Evolutionary conservation across 2,113 vertebrate genomes (phyloP).

Genomic region (Phyllostomus discolor): DNA sequence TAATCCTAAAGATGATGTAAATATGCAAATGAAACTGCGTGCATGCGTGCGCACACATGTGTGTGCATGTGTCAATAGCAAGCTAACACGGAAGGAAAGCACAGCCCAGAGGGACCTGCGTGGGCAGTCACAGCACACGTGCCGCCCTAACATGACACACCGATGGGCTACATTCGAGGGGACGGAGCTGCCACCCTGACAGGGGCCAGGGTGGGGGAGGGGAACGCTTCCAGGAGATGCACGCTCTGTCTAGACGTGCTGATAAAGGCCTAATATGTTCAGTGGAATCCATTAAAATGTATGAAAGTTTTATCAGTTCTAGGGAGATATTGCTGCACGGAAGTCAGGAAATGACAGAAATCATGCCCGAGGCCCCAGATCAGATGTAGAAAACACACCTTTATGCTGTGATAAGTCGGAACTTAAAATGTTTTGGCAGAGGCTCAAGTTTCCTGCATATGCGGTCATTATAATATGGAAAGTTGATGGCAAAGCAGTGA

Average conservation of each 20-base stretch:
- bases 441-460: slow-evolving; percentile 59
- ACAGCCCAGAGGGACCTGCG: slow-evolving; percentile 10
- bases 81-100: slow-evolving; percentile 50
- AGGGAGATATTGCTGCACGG: slow-evolving; percentile 60
- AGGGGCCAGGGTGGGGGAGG: background rate
- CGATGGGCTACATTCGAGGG: background rate
- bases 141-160: slow-evolving; percentile 10
- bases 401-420: slow-evolving; percentile 27
- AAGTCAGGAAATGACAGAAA: slow-evolving; percentile 67
- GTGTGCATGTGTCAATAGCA: background rate
- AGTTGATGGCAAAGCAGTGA: slow-evolving; percentile 43
- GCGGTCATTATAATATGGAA: slow-evolving; percentile 54
- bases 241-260: slow-evolving; percentile 45
- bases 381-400: slow-evolving; percentile 48
- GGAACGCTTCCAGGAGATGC: slow-evolving; percentile 41
- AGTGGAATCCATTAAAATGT: slow-evolving; percentile 70
- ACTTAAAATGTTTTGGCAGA: slow-evolving; percentile 50
- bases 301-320: slow-evolving; percentile 60
- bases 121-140: background rate
- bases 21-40: background rate
- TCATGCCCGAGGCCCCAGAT: slow-evolving; percentile 48
- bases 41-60: background rate
- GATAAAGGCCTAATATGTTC: slow-evolving; percentile 67
- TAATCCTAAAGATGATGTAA: background rate
- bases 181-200: background rate